Base-by-base conservation (phyloP, 2,888 invertebrate genomes). In the Tipula lateralis region DNA sequence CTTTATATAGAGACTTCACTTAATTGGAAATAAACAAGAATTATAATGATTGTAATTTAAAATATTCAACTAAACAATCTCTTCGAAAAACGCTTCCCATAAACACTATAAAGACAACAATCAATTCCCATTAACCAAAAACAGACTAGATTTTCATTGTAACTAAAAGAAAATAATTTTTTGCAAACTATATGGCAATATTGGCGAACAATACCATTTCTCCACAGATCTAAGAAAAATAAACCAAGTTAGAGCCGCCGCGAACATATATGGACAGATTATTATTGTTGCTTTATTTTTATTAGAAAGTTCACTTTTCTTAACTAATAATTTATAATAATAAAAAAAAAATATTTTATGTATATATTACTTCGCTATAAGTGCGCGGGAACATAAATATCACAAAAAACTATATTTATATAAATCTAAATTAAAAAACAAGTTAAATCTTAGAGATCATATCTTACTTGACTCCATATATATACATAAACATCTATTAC, bases 341-440 rank as follows among this genome's bases (percentile, higher is more conserved):
- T 66, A 66, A 66, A 24, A 50, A 19, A 50, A 50, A 66, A 66
- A 50, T 50, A 50, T 50, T 50, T 16, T 66, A 66, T 66, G 66
- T 66, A 66, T 66, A 39, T 39, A 24, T 24, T 66, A 66, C 66
- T 66, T 24, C 19, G 66, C 24, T 66, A 24, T 19, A 66, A 24
- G 66, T 66, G 66, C 66, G 24, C 66, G 66, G 66, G 66, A 66
- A 66, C 66, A 66, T 66, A 66, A 66, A 24, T 66, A 66, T 66
- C 24, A 24, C 12, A 66, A 24, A 66, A 7, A 24, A 24, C 19
- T 66, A 66, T 24, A 66, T 24, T 66, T 24, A 24, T 66, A 66
- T 66, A 66, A 66, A 66, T 66, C 66, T 66, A 66, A 66, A 66
- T 66, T 66, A 66, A 24, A 66, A 50, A 66, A 66, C 19, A 66